Percentiles rank a stretch among this genome's conserved stretches.
phyloP scores from a whole-genome alignment of 2,888 invertebrate genomes.

The Xiphydria camelus region DNA sequence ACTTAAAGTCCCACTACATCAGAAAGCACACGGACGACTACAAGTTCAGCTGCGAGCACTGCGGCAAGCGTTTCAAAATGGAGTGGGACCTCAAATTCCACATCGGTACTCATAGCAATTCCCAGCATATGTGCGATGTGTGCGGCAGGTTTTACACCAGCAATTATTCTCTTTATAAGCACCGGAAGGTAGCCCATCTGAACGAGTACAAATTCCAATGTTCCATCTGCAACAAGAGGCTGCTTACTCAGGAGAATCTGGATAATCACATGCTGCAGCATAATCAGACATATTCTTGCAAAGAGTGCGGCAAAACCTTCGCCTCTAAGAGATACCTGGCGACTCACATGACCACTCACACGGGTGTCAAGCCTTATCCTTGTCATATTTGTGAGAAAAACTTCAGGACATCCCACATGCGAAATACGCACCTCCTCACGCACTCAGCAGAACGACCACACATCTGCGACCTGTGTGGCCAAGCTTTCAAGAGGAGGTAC shows the following conservation, averaged over 20 bases:
- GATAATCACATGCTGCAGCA: slow-evolving; percentile 41
- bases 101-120: slow-evolving; percentile 35
- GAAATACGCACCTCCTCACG: slow-evolving; percentile 37
- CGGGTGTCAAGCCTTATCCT: slow-evolving; percentile 37
- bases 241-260: slow-evolving; percentile 39
- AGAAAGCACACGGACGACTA: slow-evolving; percentile 39
- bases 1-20: slow-evolving; percentile 38
- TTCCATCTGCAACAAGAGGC: slow-evolving; percentile 38
- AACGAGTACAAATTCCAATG: slow-evolving; percentile 45
- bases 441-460: slow-evolving; percentile 37
- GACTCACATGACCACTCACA: slow-evolving; percentile 38
- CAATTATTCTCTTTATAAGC: slow-evolving; percentile 42
- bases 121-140: slow-evolving; percentile 44
- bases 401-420: slow-evolving; percentile 36
- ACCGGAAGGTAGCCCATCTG: slow-evolving; percentile 40
- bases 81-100: slow-evolving; percentile 47
- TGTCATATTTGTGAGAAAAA: slow-evolving; percentile 42
- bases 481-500: slow-evolving; percentile 34
- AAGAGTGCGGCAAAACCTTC: slow-evolving; percentile 43
- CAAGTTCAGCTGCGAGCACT: slow-evolving; percentile 40
- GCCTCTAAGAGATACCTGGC: slow-evolving; percentile 42
- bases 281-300: slow-evolving; percentile 37
- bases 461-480: slow-evolving; percentile 40
- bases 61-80: slow-evolving; percentile 42
- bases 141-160: slow-evolving; percentile 46